These are phyloP conservation scores for Rhopalosiphum nymphaeae DNA, from an alignment of 2,888 invertebrate species.

Conservation along the genomic window DNA sequence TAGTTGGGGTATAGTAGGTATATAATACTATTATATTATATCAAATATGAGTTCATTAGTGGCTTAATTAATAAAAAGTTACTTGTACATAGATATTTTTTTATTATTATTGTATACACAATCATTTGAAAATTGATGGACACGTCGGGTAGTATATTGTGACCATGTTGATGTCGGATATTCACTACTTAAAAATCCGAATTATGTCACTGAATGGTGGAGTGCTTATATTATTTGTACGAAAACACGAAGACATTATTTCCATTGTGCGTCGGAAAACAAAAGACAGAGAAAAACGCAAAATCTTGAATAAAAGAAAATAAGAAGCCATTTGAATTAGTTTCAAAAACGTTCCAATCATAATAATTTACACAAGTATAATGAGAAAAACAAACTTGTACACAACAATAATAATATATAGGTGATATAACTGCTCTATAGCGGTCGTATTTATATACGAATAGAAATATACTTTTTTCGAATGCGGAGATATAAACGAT, in stretches of 20 bases:
- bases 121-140: neutral
- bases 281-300: neutral
- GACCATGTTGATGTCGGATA: neutral
- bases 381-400: neutral
- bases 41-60: neutral
- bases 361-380: neutral
- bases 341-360: neutral
- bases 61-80: neutral
- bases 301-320: neutral
- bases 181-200: neutral
- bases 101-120: neutral
- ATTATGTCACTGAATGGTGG: neutral
- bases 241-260: neutral
- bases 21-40: neutral
- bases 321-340: neutral
- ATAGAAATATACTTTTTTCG: constrained; percentile 16
- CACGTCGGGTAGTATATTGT: neutral
- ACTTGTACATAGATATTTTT: neutral
- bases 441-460: neutral
- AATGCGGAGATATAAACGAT: neutral
- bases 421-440: neutral
- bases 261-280: neutral
- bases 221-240: neutral
- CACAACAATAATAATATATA: neutral
- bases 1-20: neutral